Percentiles rank a stretch among this genome's conserved stretches.
These are phyloP conservation scores for Odontomachus brunneus DNA, from an alignment of 1,140 invertebrate species.

Conservation along the genomic window DNA sequence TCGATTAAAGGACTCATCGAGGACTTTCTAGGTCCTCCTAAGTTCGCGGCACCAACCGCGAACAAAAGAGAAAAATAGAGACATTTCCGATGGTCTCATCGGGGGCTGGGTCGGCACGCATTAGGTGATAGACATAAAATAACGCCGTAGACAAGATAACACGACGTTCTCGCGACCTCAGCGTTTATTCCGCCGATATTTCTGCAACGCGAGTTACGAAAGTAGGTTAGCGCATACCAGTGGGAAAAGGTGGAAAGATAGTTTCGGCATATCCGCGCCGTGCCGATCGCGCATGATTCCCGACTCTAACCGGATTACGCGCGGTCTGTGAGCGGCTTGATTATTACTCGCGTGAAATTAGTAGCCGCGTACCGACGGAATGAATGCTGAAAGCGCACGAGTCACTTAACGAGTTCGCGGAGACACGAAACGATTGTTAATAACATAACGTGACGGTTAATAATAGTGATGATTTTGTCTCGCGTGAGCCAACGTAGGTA, in stretches of 20 bases:
- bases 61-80: neutral
- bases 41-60: neutral
- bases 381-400: too few relatives aligned
- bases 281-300: neutral
- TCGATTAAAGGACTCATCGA: slow-evolving; percentile 4
- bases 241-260: slow-evolving; percentile 3
- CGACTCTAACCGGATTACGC: neutral
- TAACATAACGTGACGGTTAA: too few relatives aligned
- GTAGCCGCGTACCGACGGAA: too few relatives aligned
- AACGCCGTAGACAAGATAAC: neutral
- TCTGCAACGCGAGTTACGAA: slow-evolving; percentile 24
- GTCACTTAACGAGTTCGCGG: too few relatives aligned
- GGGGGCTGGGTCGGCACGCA: neutral
- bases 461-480: too few relatives aligned
- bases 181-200: slow-evolving; percentile 20
- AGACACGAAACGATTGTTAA: too few relatives aligned
- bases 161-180: neutral
- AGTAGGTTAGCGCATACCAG: slow-evolving; percentile 11
- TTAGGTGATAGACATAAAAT: neutral
- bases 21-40: neutral
- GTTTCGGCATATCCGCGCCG: neutral
- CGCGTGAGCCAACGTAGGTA: too few relatives aligned
- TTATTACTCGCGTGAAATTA: too few relatives aligned
- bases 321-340: too few relatives aligned
- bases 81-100: neutral